Conservation (phyloP, 2,113 vertebrate species). For the Thinocorus orbignyianus region DNA sequence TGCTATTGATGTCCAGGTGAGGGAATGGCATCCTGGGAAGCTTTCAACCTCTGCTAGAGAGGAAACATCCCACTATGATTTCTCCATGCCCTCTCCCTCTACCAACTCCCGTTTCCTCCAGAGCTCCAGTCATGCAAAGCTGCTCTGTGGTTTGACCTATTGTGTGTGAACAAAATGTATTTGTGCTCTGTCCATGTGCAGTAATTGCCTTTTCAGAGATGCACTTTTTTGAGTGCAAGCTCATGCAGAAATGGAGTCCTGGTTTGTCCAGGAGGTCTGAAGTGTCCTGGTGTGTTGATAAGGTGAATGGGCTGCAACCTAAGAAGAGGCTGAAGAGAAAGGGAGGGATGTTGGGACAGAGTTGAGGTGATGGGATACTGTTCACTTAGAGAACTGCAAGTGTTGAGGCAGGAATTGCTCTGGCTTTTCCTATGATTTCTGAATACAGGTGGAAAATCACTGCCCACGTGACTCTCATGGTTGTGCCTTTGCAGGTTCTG, state of each 20-base stretch:
- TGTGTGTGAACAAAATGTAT: not conserved
- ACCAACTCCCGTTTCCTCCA: not conserved
- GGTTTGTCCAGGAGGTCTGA: not conserved
- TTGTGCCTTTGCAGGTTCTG: constrained; percentile 78
- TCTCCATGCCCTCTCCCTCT: not conserved
- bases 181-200: not conserved
- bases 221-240: not conserved
- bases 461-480: not conserved
- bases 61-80: not conserved
- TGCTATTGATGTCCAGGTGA: not conserved
- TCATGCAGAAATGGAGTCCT: not conserved
- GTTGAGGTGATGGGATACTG: not conserved
- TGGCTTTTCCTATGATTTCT: not conserved
- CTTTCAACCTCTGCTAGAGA: not conserved
- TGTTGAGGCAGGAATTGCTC: not conserved
- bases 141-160: not conserved
- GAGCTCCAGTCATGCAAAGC: not conserved
- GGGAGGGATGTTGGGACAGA: not conserved
- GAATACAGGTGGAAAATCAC: not conserved
- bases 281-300: not conserved
- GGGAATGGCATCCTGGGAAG: not conserved
- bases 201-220: not conserved
- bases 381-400: not conserved
- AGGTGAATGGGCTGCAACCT: not conserved
- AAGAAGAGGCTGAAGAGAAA: not conserved